Base-by-base conservation (phyloP, 2,797 vertebrate species). In the Spinibarbus caldwelli region DNA sequence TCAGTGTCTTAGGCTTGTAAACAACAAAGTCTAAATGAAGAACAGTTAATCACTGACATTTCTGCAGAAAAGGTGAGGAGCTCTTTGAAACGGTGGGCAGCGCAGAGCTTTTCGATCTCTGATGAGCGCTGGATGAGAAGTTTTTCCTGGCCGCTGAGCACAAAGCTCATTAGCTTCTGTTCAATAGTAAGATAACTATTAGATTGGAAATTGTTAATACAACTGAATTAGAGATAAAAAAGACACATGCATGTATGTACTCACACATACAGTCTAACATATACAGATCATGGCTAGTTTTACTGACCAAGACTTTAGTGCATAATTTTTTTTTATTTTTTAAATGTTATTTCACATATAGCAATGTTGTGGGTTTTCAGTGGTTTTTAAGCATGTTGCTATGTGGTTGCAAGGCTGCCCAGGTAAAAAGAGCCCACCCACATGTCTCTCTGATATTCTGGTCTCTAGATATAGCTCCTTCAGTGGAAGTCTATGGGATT, bases 21-120 rank as follows among this genome's bases (percentile, higher is more conserved):
- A 83, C 79, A 90, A 87, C 79, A 87, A 82, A 81, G 78, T 41
- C 29, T 68, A 82, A 81, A 87, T 87, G 79, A 88, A 71, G 72
- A 78, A 75, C 45, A 15, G 75, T 85, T 88, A 84, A 86, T 88
- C 83, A 80, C 47, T 49, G 12, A n/a, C n/a, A n/a, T n/a, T n/a
- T n/a, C n/a, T n/a, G n/a, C n/a, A n/a, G n/a, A 49, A 17, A 26
- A 82, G 26, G 38, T 15, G 41, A 31, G 70, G 80, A 49, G 45
- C 21, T 85, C 29, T 81, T 70, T 76, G 77, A 83, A 68, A 83
- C 2, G 15, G 67, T 82, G 86, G 64, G 52, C 41, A 73, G 85
- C 4, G 14, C 49, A 11, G 34, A 72, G 41, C 67, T 71, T 89
- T 59, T 80, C 62, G 59, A 87, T 88, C 75, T 82, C 78, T 43